Evolutionary conservation across 2,113 vertebrate genomes (phyloP), one percentile per base, ranked within the genome.

Genomic region (Festucalex cinctus): DNA sequence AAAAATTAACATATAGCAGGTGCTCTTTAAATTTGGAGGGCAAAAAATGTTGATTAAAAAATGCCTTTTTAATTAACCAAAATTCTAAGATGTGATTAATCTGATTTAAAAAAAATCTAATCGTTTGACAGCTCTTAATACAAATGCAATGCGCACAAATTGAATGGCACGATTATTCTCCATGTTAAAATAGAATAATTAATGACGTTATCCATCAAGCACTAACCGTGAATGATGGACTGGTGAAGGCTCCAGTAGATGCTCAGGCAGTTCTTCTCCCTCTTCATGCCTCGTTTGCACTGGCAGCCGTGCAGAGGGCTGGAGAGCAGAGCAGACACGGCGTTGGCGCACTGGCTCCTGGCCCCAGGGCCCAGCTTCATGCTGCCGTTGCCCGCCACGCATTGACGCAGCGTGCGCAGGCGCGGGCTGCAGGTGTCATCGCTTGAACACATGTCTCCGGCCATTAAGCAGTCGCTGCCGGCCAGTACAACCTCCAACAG

Each of bases 201-300:
- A 8, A 9, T 39, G 37, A 39, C 57, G 26, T 20, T 6, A 37
- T 36, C 20, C 58, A 22, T 12, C 39, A 14, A 63, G 2, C n/a
- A 36, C 88, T 79, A 51, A 95, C 95, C 95, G 74, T 95, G 95
- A 69, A 95, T 91, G 70, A 94, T 74, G 0, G 94, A 95, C 84
- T 96, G 94, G 74, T 95, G 94, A 65, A 97, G 93, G 85, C 94
- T 96, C 95, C 95, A 97, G 89, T 96, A 97, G 88, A 97, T 95
- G 0, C 95, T 95, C 13, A 97, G 77, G 70, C 95, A 97, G 85
- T 95, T 94, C 80, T 97, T 97, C 81, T 97, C 95, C 77, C 91
- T 95, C 69, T 96, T 97, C 95, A 96, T 96, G 72, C 95, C 95
- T 0, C 95, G 73, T 70, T 93, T 94, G 76, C 95, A 97, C 72